Evolutionary conservation across 23 tunicate genomes (phyloP).

Genomic region (Oikopleura albicans): DNA sequence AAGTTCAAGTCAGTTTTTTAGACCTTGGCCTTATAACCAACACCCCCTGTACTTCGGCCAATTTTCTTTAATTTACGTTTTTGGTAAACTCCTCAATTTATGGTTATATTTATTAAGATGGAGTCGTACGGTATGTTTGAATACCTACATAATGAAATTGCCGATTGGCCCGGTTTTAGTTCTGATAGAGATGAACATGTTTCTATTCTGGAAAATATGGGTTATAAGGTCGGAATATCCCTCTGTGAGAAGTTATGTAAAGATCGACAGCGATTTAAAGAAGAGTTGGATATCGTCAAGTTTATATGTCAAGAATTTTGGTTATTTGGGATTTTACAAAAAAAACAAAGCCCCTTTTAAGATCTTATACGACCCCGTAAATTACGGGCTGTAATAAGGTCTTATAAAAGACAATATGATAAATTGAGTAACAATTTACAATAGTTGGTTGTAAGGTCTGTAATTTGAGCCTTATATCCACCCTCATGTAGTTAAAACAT

Average conservation of each 20-base stretch:
- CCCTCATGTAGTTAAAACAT: too few species aligned
- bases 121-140: not conserved
- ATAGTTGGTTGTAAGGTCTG: too few species aligned
- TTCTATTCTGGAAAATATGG: not conserved
- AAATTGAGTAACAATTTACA: too few species aligned
- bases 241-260: conserved; percentile 61
- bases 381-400: not conserved
- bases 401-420: not conserved
- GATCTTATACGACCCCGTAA: not conserved
- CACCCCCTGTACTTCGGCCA: too few species aligned
- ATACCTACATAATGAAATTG: not conserved
- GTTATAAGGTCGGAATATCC: conserved; percentile 35
- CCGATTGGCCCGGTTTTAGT: not conserved
- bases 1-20: too few species aligned
- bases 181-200: not conserved
- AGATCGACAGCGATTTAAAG: conserved; percentile 56
- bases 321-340: conserved; percentile 63
- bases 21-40: too few species aligned
- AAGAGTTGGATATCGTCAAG: conserved; percentile 67
- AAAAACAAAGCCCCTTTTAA: conserved; percentile 21
- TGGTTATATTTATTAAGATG: too few species aligned
- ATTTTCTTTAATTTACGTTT: too few species aligned
- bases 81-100: too few species aligned
- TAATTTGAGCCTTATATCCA: too few species aligned
- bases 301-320: conserved; percentile 84